Evolutionary conservation across 92 coral and sea anemone genomes (phyloP), one percentile per base, ranked within the genome.

Genomic region (Pocillopora grandis): DNA sequence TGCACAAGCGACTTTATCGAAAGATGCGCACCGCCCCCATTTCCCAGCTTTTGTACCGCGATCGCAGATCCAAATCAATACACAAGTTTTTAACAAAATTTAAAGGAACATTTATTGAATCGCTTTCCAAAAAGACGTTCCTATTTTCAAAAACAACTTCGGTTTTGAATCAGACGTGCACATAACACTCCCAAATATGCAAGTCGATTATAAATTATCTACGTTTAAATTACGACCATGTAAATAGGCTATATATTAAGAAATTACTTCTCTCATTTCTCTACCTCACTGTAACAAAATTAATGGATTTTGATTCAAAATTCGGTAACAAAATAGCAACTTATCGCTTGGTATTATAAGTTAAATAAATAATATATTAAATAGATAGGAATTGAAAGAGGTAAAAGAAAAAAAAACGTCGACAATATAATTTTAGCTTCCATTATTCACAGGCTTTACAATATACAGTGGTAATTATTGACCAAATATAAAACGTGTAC

Each of bases 281-380:
- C 85, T 80, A 71, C 87, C 71, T 68, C 87, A 94, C 98, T 76
- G 92, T 90, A 93, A 93, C 98, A 94, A 94, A 94, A 92, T 88
- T 85, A 66, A 84, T 81, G 93, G 89, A 86, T 88, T 42, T 82
- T 87, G 85, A 84, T 90, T 84, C 85, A 87, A 76, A 85, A 89
- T 56, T 88, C 85, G 90, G 91, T 94, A 94, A 94, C 98, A 94
- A 94, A 94, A 94, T 94, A 94, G 93, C 88, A 81, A 42, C 93
- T 93, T 92, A 94, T 94, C 78, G 87, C 94, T 87, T 80, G 89
- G 88, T 89, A 89, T 92, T 92, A 92, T 94, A 94, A 94, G 98
- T 94, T 94, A 94, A 93, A 94, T 94, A 94, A 94, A 94, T 94
- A 94, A 94, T 94, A 89, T 87, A 93, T 94, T 91, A 92, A 91